A percentile compares a stretch with the other conserved stretches of the same genome.
phyloP scores from a whole-genome alignment of 37 sponge, comb jelly and placozoan species.

The Cladorhizidae sp. region DNA sequence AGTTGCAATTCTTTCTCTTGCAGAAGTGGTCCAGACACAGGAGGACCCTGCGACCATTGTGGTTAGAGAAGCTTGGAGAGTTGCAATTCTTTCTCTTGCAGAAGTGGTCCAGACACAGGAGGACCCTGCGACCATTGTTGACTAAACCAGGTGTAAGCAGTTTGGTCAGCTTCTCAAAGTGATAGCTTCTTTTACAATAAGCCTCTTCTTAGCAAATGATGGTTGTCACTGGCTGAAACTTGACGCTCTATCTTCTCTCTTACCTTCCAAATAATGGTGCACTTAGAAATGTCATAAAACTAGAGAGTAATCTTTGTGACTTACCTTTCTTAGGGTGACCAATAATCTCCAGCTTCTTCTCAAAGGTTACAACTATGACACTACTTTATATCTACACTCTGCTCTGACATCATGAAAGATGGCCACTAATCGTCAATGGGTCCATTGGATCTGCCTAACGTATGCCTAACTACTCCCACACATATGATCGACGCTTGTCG shows the following conservation, averaged over 20 bases:
- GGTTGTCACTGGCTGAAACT: conserved; percentile 7
- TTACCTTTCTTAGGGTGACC: no score
- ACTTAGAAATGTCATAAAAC: conserved; percentile 6
- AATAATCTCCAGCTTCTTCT: no score
- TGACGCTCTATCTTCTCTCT: neutral
- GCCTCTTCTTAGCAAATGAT: neutral
- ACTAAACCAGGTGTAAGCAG: neutral
- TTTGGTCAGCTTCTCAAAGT: neutral
- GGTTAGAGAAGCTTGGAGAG: neutral
- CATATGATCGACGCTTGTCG: no score
- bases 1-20: neutral
- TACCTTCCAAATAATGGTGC: conserved; percentile 2
- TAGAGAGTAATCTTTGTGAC: no score
- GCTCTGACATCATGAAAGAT: no score
- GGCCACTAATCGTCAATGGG: no score
- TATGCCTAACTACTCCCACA: no score
- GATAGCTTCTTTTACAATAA: neutral
- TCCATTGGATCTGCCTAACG: no score
- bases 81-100: conserved; percentile 2
- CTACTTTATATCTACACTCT: no score
- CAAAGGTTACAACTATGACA: no score
- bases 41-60: neutral
- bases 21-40: conserved; percentile 1
- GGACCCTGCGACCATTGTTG: neutral
- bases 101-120: neutral